Evolutionary conservation across 2,113 vertebrate genomes (phyloP).

Genomic region (Fulica atra): DNA sequence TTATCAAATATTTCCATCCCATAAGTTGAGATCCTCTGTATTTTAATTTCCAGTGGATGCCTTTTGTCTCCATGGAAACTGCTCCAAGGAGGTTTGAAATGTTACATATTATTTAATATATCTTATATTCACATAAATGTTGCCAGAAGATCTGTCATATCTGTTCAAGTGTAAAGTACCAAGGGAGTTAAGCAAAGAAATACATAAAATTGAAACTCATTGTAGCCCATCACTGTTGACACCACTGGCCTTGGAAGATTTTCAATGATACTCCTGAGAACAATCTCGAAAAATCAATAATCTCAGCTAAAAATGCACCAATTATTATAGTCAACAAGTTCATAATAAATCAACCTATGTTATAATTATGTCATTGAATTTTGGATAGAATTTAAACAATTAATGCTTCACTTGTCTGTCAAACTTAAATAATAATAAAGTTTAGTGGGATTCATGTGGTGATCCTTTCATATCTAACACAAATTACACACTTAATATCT

Average conservation of each 20-base stretch:
- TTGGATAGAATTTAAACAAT: background rate
- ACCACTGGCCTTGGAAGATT: slow-evolving; percentile 40
- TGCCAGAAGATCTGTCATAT: slow-evolving; percentile 71
- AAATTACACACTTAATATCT: background rate
- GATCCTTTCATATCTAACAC: background rate
- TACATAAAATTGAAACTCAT: slow-evolving; percentile 67
- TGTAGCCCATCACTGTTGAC: slow-evolving; percentile 46
- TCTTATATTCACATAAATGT: slow-evolving; percentile 71
- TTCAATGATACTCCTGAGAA: slow-evolving; percentile 31
- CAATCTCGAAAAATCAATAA: slow-evolving; percentile 38
- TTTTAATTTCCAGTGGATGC: slow-evolving; percentile 65
- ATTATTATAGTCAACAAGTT: slow-evolving; percentile 30
- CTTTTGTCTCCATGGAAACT: slow-evolving; percentile 72
- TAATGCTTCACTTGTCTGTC: background rate
- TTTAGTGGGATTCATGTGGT: background rate
- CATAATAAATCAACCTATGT: background rate
- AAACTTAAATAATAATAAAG: background rate
- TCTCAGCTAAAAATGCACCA: slow-evolving; percentile 8
- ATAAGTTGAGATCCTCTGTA: background rate
- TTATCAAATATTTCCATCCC: background rate
- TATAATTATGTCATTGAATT: background rate
- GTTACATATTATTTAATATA: slow-evolving; percentile 74
- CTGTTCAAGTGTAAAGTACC: slow-evolving; percentile 63
- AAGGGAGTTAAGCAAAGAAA: slow-evolving; percentile 59
- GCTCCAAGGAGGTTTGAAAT: slow-evolving; percentile 67